Evolutionary conservation across 2,113 vertebrate species (phyloP).

Genomic region (Rhipidura dahli): DNA sequence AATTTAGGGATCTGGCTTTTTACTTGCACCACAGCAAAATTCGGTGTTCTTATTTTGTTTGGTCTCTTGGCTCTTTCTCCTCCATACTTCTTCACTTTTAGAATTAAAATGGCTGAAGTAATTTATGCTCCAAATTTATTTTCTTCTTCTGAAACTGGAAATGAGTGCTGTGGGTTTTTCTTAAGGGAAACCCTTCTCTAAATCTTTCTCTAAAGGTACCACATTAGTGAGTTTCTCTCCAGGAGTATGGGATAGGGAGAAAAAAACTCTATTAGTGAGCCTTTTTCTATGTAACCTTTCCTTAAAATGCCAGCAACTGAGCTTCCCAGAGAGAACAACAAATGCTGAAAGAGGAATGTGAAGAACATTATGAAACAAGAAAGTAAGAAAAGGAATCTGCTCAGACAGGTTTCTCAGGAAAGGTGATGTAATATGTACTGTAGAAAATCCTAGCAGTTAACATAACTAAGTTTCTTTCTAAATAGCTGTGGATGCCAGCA

Average conservation of each 20-base stretch:
- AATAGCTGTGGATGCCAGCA: background rate
- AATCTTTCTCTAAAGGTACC: background rate
- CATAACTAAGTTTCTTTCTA: background rate
- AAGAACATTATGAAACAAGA: constrained; percentile 24
- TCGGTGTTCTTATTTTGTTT: background rate
- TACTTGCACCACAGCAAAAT: background rate
- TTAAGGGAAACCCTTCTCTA: background rate
- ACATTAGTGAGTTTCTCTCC: background rate
- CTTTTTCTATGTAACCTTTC: constrained; percentile 36
- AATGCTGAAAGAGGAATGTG: constrained; percentile 24
- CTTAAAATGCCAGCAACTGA: constrained; percentile 6
- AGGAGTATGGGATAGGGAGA: background rate
- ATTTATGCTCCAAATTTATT: background rate
- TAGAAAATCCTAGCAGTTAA: constrained; percentile 31
- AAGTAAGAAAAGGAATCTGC: constrained; percentile 33
- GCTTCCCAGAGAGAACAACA: background rate
- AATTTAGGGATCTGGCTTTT: background rate
- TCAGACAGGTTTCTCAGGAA: constrained; percentile 43
- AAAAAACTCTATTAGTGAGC: background rate
- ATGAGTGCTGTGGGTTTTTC: background rate
- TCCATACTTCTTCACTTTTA: background rate
- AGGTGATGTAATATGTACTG: constrained; percentile 44
- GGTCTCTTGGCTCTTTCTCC: background rate
- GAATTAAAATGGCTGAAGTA: background rate
- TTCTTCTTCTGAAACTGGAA: background rate